phyloP scores from a whole-genome alignment of 2,888 invertebrate species.

The Halictus ligatus region DNA sequence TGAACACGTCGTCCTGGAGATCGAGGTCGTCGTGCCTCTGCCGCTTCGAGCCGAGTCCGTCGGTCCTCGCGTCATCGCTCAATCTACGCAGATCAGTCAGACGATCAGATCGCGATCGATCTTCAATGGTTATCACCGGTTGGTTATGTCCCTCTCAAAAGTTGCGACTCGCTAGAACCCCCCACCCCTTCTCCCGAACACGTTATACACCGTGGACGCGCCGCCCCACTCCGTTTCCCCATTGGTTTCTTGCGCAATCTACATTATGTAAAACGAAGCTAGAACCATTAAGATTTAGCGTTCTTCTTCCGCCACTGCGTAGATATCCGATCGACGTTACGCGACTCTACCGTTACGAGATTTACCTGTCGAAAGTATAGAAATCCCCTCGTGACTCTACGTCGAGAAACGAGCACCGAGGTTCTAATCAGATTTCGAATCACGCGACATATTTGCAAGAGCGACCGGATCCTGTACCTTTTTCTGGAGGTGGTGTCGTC shows the following conservation, averaged over 20 bases:
- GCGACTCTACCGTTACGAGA: background rate
- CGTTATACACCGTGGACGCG: constrained; percentile 15
- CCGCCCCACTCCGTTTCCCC: constrained; percentile 3
- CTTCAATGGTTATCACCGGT: background rate
- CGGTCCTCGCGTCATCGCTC: constrained; percentile 76
- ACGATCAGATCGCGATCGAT: background rate
- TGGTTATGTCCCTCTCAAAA: background rate
- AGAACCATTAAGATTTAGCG: background rate
- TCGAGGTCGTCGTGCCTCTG: constrained; percentile 87
- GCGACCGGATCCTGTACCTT: constrained; percentile 68
- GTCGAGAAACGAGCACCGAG: background rate
- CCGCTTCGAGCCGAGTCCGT: constrained; percentile 75
- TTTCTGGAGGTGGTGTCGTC: constrained; percentile 77
- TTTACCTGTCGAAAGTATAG: background rate
- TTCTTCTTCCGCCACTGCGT: constrained; percentile 1
- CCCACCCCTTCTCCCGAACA: background rate
- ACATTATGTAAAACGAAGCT: constrained; percentile 49
- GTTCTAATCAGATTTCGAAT: background rate
- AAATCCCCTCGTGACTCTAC: background rate
- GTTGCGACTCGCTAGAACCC: background rate
- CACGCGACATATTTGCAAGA: background rate
- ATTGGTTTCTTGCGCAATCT: constrained; percentile 25
- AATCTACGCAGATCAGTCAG: constrained; percentile 65
- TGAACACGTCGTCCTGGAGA: constrained; percentile 89
- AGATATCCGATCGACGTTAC: background rate